Percentiles rank a stretch among this genome's conserved stretches.
Conservation (phyloP, 2,888 invertebrate genomes). For the Alviniconcha strummeri region DNA sequence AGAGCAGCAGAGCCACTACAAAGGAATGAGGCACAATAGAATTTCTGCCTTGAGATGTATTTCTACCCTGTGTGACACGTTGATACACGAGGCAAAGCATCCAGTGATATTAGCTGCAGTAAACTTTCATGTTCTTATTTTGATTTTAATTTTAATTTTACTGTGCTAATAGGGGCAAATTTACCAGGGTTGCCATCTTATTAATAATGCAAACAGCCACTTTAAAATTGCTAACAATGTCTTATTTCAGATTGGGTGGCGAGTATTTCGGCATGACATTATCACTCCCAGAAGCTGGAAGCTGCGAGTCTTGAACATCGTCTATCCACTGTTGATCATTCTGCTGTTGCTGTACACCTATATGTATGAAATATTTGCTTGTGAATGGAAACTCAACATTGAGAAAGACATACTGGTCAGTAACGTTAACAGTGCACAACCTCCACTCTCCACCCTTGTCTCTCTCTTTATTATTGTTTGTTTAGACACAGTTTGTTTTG, state of each 20-base stretch:
- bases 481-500: not conserved
- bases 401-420: conserved; percentile 58
- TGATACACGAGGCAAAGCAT: no score
- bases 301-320: conserved; percentile 59
- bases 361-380: conserved; percentile 68
- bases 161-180: no score
- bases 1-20: no score
- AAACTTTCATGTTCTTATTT: no score
- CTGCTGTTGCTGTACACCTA: conserved; percentile 66
- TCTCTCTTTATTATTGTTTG: not conserved
- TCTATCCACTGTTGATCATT: conserved; percentile 65
- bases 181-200: no score
- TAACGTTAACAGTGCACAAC: not conserved
- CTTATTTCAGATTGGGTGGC: conserved; percentile 69
- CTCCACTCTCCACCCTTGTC: not conserved
- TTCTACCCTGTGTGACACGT: no score
- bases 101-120: no score
- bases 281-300: conserved; percentile 50
- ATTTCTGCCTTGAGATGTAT: no score
- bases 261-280: conserved; percentile 63
- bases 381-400: conserved; percentile 71
- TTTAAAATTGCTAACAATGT: no score
- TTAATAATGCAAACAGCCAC: no score
- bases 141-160: no score
- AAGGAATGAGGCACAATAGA: no score